Conservation (phyloP, 2,888 invertebrate genomes). For the Drosophila atroscutellata region DNA sequence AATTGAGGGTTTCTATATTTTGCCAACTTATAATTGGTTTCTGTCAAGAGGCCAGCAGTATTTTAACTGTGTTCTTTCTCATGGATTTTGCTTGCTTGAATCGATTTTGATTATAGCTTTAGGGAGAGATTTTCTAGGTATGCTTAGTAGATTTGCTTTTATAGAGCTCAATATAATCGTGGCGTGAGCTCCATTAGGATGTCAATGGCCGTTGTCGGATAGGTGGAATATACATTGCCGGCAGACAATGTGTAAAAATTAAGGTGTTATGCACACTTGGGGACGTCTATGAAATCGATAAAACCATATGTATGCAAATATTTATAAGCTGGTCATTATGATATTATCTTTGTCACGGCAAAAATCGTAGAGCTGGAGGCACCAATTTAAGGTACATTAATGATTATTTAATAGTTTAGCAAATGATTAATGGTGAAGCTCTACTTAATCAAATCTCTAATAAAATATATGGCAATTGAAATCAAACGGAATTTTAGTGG, state of each 20-base stretch:
- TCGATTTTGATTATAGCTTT: not conserved
- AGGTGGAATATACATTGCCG: not conserved
- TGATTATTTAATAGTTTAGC: not conserved
- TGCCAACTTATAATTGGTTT: not conserved
- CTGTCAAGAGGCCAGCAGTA: not conserved
- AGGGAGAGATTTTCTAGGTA: too few relatives aligned
- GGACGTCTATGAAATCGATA: not conserved
- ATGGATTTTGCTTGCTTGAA: not conserved
- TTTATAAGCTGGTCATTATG: not conserved
- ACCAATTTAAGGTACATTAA: not conserved
- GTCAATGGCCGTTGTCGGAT: not conserved
- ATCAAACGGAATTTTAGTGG: not conserved
- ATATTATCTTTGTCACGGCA: not conserved
- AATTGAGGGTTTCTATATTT: not conserved
- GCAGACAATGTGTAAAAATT: not conserved
- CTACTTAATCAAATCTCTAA: not conserved
- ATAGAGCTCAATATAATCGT: not conserved
- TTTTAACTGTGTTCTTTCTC: not conserved
- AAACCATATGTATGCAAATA: not conserved
- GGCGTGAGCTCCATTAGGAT: not conserved
- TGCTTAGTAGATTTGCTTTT: not conserved
- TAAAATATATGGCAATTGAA: not conserved
- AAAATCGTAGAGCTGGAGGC: not conserved
- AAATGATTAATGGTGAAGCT: not conserved
- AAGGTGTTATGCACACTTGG: accelerated